phyloP scores from a whole-genome alignment of 1,140 invertebrate species.

The Ceratosolen fusciceps region DNA sequence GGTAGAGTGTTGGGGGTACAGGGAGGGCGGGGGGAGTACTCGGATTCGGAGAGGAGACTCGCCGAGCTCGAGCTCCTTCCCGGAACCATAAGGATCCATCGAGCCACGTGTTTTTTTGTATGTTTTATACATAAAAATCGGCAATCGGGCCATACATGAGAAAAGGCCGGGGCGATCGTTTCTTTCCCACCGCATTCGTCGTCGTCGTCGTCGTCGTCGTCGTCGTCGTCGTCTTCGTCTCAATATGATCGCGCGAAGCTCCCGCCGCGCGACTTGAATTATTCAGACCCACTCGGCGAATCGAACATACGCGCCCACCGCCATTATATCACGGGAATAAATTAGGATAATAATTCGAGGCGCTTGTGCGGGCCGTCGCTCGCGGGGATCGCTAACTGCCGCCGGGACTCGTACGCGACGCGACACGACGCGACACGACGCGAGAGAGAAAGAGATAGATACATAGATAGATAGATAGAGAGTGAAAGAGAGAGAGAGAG shows the following conservation, averaged over 20 bases:
- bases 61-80: not conserved
- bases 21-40: too few species aligned
- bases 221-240: conserved; percentile 39
- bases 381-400: too few species aligned
- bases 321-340: conserved; percentile 44
- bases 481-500: not conserved
- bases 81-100: not conserved
- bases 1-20: too few species aligned
- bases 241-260: conserved; percentile 42
- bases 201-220: too few species aligned
- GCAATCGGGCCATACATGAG: not conserved
- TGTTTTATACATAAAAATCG: conserved; percentile 25
- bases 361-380: too few species aligned
- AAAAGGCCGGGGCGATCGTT: conserved; percentile 18
- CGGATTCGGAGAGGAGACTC: too few species aligned
- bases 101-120: not conserved
- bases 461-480: not conserved
- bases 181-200: conserved; percentile 42
- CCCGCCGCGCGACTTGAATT: conserved; percentile 25
- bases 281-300: conserved; percentile 34
- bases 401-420: not conserved
- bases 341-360: conserved; percentile 46
- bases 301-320: not conserved
- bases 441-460: not conserved
- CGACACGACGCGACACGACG: not conserved